Evolutionary conservation across 2,113 vertebrate genomes (phyloP).

Genomic region (Labeo catla): DNA sequence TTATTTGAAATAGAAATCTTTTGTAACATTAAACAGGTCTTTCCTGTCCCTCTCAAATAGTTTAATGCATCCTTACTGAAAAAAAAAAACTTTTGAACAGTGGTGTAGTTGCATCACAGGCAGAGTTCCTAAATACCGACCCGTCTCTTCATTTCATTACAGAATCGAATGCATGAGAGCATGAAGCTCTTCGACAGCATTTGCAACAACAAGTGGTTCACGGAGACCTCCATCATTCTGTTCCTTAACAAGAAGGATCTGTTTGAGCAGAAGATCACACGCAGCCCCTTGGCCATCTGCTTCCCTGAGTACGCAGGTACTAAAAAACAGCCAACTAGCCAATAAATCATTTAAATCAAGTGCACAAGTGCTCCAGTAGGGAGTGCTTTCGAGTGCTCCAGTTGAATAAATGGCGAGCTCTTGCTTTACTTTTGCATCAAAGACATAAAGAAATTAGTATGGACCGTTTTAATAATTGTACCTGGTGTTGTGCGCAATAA

Average conservation of each 20-base stretch:
- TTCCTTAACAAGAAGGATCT: conserved; percentile 99
- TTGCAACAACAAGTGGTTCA: conserved; percentile 99
- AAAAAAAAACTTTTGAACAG: background rate
- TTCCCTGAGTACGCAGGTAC: conserved; percentile 96
- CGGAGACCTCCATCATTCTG: conserved; percentile 98
- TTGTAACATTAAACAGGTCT: background rate
- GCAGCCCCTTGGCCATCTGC: conserved; percentile 94
- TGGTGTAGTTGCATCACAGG: background rate
- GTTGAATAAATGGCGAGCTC: background rate
- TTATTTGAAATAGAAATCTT: background rate
- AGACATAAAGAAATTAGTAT: background rate
- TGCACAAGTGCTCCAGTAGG: background rate
- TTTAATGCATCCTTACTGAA: background rate
- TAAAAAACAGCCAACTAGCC: background rate
- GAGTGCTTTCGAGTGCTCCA: background rate
- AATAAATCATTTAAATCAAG: background rate
- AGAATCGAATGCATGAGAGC: conserved; percentile 99
- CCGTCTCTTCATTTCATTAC: conserved; percentile 24
- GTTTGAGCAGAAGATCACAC: conserved; percentile 95
- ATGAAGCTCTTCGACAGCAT: conserved; percentile 99
- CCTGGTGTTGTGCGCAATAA: background rate
- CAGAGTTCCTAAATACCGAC: background rate
- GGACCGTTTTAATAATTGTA: background rate
- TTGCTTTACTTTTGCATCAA: background rate
- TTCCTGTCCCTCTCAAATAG: background rate